Evolutionary conservation across 2,113 vertebrate genomes (phyloP).

Genomic region (Pomatostomus ruficeps): DNA sequence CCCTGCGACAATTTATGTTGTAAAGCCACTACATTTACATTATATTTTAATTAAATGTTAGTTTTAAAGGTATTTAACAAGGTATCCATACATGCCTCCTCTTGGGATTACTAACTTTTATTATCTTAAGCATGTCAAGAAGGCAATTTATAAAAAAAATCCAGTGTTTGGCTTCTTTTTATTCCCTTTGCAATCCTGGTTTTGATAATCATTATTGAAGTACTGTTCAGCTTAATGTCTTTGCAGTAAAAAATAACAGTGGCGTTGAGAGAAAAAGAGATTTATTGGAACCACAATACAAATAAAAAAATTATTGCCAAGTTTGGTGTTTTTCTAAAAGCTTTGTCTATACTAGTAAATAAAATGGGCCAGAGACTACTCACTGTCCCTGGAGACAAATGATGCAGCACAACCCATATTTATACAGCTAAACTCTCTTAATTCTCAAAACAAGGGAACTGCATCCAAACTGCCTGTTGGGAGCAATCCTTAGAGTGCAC

Average conservation of each 20-base stretch:
- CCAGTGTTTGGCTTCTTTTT: neutral
- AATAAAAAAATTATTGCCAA: constrained; percentile 4
- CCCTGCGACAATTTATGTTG: neutral
- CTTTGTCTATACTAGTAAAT: neutral
- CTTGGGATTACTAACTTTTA: constrained; percentile 39
- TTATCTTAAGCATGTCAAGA: constrained; percentile 8
- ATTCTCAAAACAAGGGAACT: neutral
- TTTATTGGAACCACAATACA: constrained; percentile 18
- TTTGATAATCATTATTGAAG: constrained; percentile 48
- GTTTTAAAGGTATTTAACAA: neutral
- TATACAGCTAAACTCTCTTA: neutral
- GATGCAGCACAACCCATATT: neutral
- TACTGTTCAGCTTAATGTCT: constrained; percentile 26
- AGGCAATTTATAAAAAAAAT: constrained; percentile 37
- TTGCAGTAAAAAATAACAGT: constrained; percentile 37
- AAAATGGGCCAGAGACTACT: neutral
- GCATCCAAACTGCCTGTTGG: neutral
- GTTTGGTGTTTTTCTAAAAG: neutral
- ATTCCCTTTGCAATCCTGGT: constrained; percentile 10
- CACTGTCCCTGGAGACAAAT: neutral
- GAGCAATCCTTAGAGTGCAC: neutral
- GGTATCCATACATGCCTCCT: neutral
- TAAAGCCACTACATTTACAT: neutral
- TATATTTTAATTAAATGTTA: constrained; percentile 8
- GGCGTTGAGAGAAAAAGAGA: neutral